Evolutionary conservation across 1,140 invertebrate species (phyloP).

Genomic region (Diploscapter pachys): DNA sequence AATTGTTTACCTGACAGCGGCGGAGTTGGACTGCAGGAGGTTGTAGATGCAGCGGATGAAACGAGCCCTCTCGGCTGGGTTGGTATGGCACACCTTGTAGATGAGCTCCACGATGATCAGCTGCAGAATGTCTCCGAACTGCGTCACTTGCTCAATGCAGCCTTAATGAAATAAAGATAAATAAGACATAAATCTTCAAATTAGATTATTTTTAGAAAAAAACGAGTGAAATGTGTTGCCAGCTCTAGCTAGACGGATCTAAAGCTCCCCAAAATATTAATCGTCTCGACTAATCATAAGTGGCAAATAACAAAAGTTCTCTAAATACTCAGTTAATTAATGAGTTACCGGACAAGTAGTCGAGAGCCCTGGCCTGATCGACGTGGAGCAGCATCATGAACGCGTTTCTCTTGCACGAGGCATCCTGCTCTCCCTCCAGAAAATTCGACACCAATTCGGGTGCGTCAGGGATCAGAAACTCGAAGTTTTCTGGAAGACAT

Average conservation of each 20-base stretch:
- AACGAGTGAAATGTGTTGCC: background rate
- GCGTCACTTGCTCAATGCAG: slow-evolving; percentile 80
- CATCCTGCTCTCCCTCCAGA: slow-evolving; percentile 92
- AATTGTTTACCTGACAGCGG: slow-evolving; percentile 70
- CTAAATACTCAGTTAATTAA: no score
- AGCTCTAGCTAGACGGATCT: no score
- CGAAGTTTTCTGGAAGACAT: slow-evolving; percentile 70
- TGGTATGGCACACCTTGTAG: slow-evolving; percentile 96
- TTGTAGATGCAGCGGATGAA: slow-evolving; percentile 99
- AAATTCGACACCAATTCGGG: slow-evolving; percentile 92
- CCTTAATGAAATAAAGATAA: background rate
- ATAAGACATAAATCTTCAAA: background rate
- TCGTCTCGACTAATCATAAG: no score
- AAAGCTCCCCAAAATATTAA: no score
- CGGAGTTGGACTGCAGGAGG: slow-evolving; percentile 87
- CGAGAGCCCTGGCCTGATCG: slow-evolving; percentile 76
- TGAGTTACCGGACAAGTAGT: slow-evolving; percentile 75
- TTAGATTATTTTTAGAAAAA: background rate
- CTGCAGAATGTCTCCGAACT: slow-evolving; percentile 94
- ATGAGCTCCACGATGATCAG: slow-evolving; percentile 98
- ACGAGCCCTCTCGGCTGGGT: slow-evolving; percentile 88
- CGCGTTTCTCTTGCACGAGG: slow-evolving; percentile 97
- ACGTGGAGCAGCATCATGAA: slow-evolving; percentile 98
- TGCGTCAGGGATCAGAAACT: slow-evolving; percentile 95
- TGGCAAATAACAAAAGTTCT: no score